Conservation (phyloP, 2,797 vertebrate species). For the Hyperoplus lanceolatus region DNA sequence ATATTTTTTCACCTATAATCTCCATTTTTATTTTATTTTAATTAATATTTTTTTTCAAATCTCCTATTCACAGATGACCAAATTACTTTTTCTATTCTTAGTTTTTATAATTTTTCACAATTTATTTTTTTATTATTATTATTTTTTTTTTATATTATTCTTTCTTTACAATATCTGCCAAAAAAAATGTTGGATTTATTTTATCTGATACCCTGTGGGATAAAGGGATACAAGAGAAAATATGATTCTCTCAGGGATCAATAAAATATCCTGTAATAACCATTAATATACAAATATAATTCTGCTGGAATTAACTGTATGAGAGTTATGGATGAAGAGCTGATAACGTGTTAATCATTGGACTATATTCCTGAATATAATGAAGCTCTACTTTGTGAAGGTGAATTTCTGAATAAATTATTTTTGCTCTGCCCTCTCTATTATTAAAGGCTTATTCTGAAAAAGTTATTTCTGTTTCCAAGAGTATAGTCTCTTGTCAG, state of each 20-base stretch:
- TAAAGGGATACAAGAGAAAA: conserved; percentile 21
- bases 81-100: neutral
- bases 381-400: conserved; percentile 26
- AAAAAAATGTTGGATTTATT: conserved; percentile 40
- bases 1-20: neutral
- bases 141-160: too few relatives aligned
- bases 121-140: neutral
- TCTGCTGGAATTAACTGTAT: conserved; percentile 30
- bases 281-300: conserved; percentile 48
- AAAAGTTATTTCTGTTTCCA: conserved; percentile 23
- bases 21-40: conserved; percentile 2
- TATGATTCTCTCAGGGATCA: conserved; percentile 48
- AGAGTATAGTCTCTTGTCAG: neutral
- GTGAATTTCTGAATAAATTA: conserved; percentile 16
- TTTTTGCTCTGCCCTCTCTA: neutral
- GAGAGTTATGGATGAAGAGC: conserved; percentile 44
- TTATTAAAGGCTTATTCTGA: conserved; percentile 27
- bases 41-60: conserved; percentile 10
- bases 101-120: neutral
- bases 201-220: conserved; percentile 8
- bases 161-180: neutral
- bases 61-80: neutral
- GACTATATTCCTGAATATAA: conserved; percentile 25
- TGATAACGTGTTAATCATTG: conserved; percentile 50
- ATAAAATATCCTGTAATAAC: conserved; percentile 42